Evolutionary conservation across 2,113 vertebrate genomes (phyloP).

Genomic region (Oncorhynchus masou): DNA sequence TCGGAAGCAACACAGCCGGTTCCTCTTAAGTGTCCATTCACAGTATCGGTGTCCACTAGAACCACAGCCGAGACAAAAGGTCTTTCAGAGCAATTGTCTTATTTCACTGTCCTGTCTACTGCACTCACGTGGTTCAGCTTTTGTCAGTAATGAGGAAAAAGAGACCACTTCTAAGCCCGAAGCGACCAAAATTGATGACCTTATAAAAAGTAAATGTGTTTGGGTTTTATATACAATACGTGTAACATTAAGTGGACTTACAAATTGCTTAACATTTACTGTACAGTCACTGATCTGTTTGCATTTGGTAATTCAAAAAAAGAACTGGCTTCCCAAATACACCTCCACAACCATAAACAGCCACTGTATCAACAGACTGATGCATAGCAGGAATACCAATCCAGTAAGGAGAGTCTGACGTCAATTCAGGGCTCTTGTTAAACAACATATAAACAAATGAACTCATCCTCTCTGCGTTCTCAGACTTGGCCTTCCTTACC

Average conservation of each 20-base stretch:
- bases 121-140: background rate
- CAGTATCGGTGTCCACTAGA: background rate
- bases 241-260: background rate
- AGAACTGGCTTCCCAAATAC: background rate
- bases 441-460: background rate
- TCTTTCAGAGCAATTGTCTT: slow-evolving; percentile 2
- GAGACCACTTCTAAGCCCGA: background rate
- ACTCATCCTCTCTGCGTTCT: background rate
- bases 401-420: background rate
- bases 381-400: too few species aligned
- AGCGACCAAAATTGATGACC: background rate
- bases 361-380: background rate
- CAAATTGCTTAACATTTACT: background rate
- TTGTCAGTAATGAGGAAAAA: background rate
- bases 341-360: background rate
- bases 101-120: background rate
- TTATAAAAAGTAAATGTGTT: slow-evolving; percentile 9
- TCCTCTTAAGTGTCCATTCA: background rate
- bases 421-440: background rate
- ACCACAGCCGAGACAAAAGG: background rate
- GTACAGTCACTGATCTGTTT: background rate
- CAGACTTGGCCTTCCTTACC: slow-evolving; percentile 68
- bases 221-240: background rate
- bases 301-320: background rate
- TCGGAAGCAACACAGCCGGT: background rate